Evolutionary conservation across 2,888 invertebrate species (phyloP).

Genomic region (Anthophora plumipes): DNA sequence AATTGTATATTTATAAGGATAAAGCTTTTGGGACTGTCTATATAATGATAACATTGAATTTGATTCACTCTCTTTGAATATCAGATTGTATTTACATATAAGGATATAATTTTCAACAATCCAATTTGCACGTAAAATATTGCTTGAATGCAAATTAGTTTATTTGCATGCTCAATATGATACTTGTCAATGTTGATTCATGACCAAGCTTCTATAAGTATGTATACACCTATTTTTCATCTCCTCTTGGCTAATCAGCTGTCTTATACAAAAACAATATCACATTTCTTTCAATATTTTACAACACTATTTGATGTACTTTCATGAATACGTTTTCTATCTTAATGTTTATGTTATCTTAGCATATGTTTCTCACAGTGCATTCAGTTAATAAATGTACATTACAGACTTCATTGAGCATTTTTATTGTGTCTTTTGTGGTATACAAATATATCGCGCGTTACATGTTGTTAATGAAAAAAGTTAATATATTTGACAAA

Average conservation of each 20-base stretch:
- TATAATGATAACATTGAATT: neutral
- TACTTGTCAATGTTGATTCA: slow-evolving; percentile 40
- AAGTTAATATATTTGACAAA: slow-evolving; percentile 7
- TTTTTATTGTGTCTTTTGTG: slow-evolving; percentile 16
- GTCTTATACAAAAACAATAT: slow-evolving; percentile 20
- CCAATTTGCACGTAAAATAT: slow-evolving; percentile 46
- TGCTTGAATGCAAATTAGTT: slow-evolving; percentile 52
- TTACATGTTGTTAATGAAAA: slow-evolving; percentile 14
- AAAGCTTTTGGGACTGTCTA: slow-evolving; percentile 36
- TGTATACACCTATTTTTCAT: slow-evolving; percentile 31
- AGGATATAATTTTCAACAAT: slow-evolving; percentile 20
- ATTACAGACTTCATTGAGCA: slow-evolving; percentile 12
- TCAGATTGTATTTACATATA: slow-evolving; percentile 12
- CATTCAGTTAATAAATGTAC: slow-evolving; percentile 21
- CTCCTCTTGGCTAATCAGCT: neutral
- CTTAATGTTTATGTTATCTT: slow-evolving; percentile 22
- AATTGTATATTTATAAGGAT: neutral
- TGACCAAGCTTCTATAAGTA: slow-evolving; percentile 27
- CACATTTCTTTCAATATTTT: slow-evolving; percentile 6
- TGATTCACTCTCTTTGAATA: slow-evolving; percentile 1
- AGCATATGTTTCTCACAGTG: slow-evolving; percentile 11
- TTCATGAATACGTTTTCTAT: neutral
- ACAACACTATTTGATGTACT: slow-evolving; percentile 21
- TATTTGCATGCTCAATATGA: slow-evolving; percentile 44
- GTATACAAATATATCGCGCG: slow-evolving; percentile 7